These are phyloP conservation scores for Noctuana brunneofusca DNA, from an alignment of 2,888 invertebrate species.

Conservation along the genomic window DNA sequence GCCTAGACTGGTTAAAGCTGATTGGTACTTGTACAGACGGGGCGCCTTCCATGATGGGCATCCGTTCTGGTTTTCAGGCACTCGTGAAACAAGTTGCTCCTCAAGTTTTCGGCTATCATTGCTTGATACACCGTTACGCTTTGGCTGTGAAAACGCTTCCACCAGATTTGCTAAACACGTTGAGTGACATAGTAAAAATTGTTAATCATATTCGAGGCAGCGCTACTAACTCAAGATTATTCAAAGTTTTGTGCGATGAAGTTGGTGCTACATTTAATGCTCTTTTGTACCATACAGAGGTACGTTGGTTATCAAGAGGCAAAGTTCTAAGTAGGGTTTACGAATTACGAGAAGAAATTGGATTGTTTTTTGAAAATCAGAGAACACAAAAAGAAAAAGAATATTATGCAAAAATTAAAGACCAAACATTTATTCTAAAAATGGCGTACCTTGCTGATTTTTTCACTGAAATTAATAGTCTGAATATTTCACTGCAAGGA, in stretches of 20 bases:
- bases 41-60: conserved; percentile 39
- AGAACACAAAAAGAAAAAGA: no score
- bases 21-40: conserved; percentile 42
- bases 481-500: conserved; percentile 35
- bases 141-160: conserved; percentile 39
- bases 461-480: background rate
- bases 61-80: conserved; percentile 40
- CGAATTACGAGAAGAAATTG: conserved; percentile 38
- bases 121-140: conserved; percentile 41
- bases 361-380: conserved; percentile 15
- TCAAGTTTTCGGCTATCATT: conserved; percentile 40
- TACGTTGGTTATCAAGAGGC: conserved; percentile 37
- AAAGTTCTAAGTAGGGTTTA: conserved; percentile 39
- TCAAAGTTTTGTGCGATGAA: conserved; percentile 38
- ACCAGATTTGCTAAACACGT: conserved; percentile 39
- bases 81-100: conserved; percentile 44
- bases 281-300: conserved; percentile 40
- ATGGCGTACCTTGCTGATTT: no score
- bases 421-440: no score
- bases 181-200: conserved; percentile 40
- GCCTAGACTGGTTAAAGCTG: conserved; percentile 42
- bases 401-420: no score
- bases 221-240: conserved; percentile 36
- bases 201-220: conserved; percentile 42
- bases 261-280: conserved; percentile 38